A percentile compares a stretch with the other conserved stretches of the same genome.
Conservation (phyloP, 1,140 invertebrate genomes). For the Drosophila kohkoa region DNA sequence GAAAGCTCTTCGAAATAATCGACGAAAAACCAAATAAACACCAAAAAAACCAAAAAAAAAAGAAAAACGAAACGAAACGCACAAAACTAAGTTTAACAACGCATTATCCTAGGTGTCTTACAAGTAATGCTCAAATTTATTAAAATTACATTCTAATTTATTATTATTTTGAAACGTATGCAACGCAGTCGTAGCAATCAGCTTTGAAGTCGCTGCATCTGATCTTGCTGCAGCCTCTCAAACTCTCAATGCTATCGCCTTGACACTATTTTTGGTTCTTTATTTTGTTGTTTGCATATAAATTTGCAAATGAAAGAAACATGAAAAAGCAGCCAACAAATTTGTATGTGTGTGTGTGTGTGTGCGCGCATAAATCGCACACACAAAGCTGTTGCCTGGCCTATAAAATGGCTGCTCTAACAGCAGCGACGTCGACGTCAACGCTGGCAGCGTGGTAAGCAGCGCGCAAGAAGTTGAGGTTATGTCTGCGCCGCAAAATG, state of each 20-base stretch:
- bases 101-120: neutral
- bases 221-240: constrained; percentile 20
- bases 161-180: neutral
- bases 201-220: neutral
- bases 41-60: neutral
- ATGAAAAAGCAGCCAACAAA: constrained; percentile 21
- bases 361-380: constrained; percentile 67
- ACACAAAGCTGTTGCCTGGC: constrained; percentile 79
- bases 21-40: constrained; percentile 22
- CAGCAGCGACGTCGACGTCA: constrained; percentile 50
- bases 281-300: constrained; percentile 8
- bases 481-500: constrained; percentile 81
- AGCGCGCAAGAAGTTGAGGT: constrained; percentile 82
- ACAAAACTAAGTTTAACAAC: constrained; percentile 32
- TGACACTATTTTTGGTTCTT: constrained; percentile 57
- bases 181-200: neutral
- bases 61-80: constrained; percentile 23
- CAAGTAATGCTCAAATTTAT: constrained; percentile 13
- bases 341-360: constrained; percentile 11
- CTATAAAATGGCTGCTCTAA: constrained; percentile 79
- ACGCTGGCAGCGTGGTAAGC: constrained; percentile 77
- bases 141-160: neutral
- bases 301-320: constrained; percentile 35
- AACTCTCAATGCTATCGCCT: constrained; percentile 48
- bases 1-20: constrained; percentile 11